A percentile compares a stretch with the other conserved stretches of the same genome.
These are phyloP conservation scores for Drosophila affinis DNA, from an alignment of 2,888 invertebrate genomes.

Conservation along the genomic window DNA sequence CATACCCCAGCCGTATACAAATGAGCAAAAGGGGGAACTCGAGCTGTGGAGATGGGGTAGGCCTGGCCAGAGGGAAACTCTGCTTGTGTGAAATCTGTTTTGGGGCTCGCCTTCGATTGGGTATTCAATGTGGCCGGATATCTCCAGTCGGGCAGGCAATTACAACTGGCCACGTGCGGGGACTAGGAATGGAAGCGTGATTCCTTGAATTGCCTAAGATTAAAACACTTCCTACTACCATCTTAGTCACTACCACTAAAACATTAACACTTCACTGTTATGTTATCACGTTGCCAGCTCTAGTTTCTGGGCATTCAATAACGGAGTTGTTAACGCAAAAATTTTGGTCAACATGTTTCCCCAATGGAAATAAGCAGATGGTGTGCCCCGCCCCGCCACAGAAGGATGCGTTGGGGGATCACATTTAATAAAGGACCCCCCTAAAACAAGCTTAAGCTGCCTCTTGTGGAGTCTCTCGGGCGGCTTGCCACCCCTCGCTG, in stretches of 20 bases:
- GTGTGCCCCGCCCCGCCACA: too few relatives aligned
- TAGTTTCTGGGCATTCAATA: background rate
- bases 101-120: slow-evolving; percentile 13
- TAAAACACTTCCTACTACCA: background rate
- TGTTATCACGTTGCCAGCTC: background rate
- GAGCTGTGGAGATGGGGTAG: background rate
- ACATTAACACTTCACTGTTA: too few relatives aligned
- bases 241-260: too few relatives aligned
- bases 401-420: background rate
- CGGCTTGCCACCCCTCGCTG: slow-evolving; percentile 39
- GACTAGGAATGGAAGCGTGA: background rate
- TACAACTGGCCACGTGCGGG: slow-evolving; percentile 13
- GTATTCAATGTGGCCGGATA: slow-evolving; percentile 17
- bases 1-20: slow-evolving; percentile 6
- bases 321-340: background rate
- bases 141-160: slow-evolving; percentile 14
- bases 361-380: background rate
- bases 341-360: background rate
- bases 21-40: slow-evolving; percentile 3
- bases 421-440: slow-evolving; percentile 58
- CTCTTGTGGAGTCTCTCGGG: slow-evolving; percentile 20
- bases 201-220: background rate
- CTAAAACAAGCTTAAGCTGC: slow-evolving; percentile 46
- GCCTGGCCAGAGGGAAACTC: background rate
- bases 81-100: slow-evolving; percentile 11